Evolutionary conservation across 2,797 vertebrate genomes (phyloP), one percentile per base, ranked within the genome.

Genomic region (Sternotherus odoratus): DNA sequence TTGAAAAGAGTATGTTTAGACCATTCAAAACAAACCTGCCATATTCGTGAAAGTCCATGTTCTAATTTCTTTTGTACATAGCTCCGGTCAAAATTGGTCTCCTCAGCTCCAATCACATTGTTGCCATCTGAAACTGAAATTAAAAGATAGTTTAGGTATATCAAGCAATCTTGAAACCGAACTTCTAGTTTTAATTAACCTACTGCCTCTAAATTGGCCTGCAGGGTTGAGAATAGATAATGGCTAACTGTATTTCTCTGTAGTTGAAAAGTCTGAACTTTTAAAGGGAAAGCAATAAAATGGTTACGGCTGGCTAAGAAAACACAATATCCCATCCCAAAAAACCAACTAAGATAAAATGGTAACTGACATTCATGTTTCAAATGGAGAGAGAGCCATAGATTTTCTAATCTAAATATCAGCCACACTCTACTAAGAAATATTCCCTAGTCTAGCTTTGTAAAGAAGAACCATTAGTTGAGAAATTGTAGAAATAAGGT

Each of bases 21-120:
- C 57, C 23, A 26, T 1, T 4, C 7, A 78, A 87, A 91, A 10
- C 96, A 87, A 94, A 99, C 99, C 99, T 99, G 99, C 99, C 99
- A 99, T 98, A 99, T 99, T 66, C 99, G 97, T 4, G 99, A 99
- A 89, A 99, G 98, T 56, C 99, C 99, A 1, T 99, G 99, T 92
- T 99, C 99, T 83, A 99, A 97, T 93, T 99, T 99, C 98, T 99
- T 99, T 97, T 99, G 99, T 23, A 99, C 98, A 15, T 99, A 99
- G 96, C 98, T 99, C 91, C 98, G 99, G 96, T 99, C 99, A 97
- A 99, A 99, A 87, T 97, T 98, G 23, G 97, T 97, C 96, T 99
- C 99, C 82, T 99, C 99, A 1, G 98, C 95, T 90, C 98, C 98
- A 48, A 98, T 91, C n/a, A 92, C 96, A 12, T 92, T 98, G 50